Evolutionary conservation across 2,888 invertebrate species (phyloP), one percentile per base, ranked within the genome.

Genomic region (Sminthurides aquaticus): DNA sequence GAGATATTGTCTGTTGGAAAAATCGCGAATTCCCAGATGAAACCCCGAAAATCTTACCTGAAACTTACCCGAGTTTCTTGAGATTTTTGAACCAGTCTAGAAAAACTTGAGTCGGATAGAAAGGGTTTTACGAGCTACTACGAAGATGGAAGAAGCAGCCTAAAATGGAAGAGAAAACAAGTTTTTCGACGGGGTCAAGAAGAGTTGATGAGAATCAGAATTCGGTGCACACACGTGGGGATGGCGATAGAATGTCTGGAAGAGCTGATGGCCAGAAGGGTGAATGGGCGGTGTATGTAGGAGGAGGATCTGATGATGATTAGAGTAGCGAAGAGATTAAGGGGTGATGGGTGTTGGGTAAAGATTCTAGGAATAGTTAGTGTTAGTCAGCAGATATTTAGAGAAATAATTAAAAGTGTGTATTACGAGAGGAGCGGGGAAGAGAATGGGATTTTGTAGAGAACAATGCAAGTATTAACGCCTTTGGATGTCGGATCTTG

Each of bases 311-410:
- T 34, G 43, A 34, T 5, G 15, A 34, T 5, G 43, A 34, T 5
- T 15, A 34, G 43, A 34, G 43, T n/a, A n/a, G n/a, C n/a, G 43
- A 34, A 34, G 43, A 34, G 43, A n/a, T n/a, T n/a, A n/a, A n/a
- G 43, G 15, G 43, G 15, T 5, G 15, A 34, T 34, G 43, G 43
- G 43, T 34, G 26, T 28, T 27, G 28, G 56, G 3, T 56, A 25
- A 20, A 28, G 27, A 57, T 57, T 55, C 57, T 57, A 20, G 57
- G 25, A 26, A 11, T 57, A 15, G 15, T 28, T 28, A 20, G 3
- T 24, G 25, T 57, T 57, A 57, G 27, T 57, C 57, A 57, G 57
- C 57, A 57, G 3, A 34, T 34, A 27, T 57, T 57, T 27, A 3
- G 29, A 54, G 11, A 28, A 57, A 28, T 28, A 28, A 28, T 27